phyloP scores from a whole-genome alignment of 1,140 invertebrate genomes.

The Sesamia nonagrioides region DNA sequence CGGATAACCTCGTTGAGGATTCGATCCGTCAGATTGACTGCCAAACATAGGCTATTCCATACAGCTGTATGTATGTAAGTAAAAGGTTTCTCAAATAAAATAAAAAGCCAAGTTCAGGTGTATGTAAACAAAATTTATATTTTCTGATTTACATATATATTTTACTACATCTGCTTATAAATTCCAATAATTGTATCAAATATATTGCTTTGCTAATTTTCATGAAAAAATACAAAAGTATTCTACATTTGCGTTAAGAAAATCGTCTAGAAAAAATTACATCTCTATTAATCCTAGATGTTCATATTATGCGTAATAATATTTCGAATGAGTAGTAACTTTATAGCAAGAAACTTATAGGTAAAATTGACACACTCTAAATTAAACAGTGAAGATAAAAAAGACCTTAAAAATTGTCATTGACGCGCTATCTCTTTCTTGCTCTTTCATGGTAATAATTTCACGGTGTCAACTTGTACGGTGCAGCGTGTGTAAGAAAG shows the following conservation, averaged over 20 bases:
- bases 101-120: conserved; percentile 67
- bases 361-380: too few relatives aligned
- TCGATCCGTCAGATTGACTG: too few relatives aligned
- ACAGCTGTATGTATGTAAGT: too few relatives aligned
- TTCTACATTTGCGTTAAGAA: conserved; percentile 80
- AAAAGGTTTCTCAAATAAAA: conserved; percentile 61
- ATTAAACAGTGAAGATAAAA: too few relatives aligned
- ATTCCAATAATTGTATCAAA: conserved; percentile 82
- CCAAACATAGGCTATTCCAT: too few relatives aligned
- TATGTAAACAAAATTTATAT: conserved; percentile 85
- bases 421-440: too few relatives aligned
- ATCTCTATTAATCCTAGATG: conserved; percentile 74
- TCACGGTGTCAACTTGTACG: too few relatives aligned
- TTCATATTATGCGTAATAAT: conserved; percentile 83
- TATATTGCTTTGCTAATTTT: conserved; percentile 82
- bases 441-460: too few relatives aligned
- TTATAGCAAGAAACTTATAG: conserved; percentile 61
- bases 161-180: conserved; percentile 78
- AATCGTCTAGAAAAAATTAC: conserved; percentile 83
- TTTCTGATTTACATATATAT: conserved; percentile 83
- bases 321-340: conserved; percentile 69
- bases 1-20: too few relatives aligned
- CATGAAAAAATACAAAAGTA: conserved; percentile 87
- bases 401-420: too few relatives aligned
- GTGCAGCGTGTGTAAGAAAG: too few relatives aligned